Base-by-base conservation (phyloP, 2,888 invertebrate genomes). In the Tinea semifulvella region DNA sequence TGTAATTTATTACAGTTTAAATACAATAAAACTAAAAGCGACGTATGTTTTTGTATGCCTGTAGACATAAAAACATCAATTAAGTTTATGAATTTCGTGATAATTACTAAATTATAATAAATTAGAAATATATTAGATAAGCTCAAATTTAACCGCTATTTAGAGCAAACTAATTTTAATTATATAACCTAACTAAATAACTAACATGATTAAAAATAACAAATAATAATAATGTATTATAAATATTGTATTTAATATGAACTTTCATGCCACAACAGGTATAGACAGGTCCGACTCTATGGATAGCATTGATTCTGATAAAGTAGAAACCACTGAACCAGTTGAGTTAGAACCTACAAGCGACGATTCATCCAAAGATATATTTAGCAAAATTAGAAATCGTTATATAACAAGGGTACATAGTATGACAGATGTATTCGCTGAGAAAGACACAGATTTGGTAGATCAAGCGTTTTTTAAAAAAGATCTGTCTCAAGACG, bases 401-500 rank as follows among this genome's bases (percentile, higher is more conserved):
- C 64, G 75, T 53, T 82, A 82, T 51, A 52, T 82, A 8, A 69
- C 72, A 35, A 68, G 80, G 53, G 74, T 81, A 1, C 71, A 74
- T 44, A 75, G 67, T 46, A 69, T 73, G 2, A 61, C 69, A 2
- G 77, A 79, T 49, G 22, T 17, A 25, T 60, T 65, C 17, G 46
- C 52, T 1, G 65, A 38, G 39, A 38, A 62, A 46, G 64, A 67
- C 16, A 52, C 55, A 1, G 70, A 64, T 47, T 54, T 76, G 36
- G 59, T 74, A 1, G 65, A 71, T 22, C 76, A 75, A 60, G 77
- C 77, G 3, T 76, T 76, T 48, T 73, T 50, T 47, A 75, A 63
- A 56, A 55, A 57, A 25, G 47, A 49, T 1, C 52, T 54, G 22
- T 52, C 49, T 36, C 16, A 40, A 11, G 11, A 38, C 8, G 22